These are phyloP conservation scores for Amblyopsis hoosieri DNA, from an alignment of 2,797 vertebrate genomes.

Conservation along the genomic window DNA sequence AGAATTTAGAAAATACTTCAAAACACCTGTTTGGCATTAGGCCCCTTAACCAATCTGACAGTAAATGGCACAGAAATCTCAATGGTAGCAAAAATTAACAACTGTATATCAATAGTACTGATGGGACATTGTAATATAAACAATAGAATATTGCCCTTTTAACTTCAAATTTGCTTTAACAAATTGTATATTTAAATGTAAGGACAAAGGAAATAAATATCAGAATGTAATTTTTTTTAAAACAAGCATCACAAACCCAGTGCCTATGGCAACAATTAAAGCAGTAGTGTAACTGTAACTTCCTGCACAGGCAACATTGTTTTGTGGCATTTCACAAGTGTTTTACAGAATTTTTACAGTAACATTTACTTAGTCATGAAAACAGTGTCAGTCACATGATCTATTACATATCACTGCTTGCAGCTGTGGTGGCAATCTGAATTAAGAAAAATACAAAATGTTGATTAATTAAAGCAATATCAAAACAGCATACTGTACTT, in stretches of 20 bases:
- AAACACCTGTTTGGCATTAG: conserved; percentile 55
- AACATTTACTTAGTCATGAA: not conserved
- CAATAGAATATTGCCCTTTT: conserved; percentile 56
- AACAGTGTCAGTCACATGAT: conserved; percentile 1
- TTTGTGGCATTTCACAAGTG: conserved; percentile 26
- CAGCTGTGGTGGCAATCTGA: conserved; percentile 30
- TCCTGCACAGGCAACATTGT: conserved; percentile 27
- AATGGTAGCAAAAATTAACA: conserved; percentile 6
- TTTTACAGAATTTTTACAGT: conserved; percentile 3
- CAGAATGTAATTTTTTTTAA: conserved; percentile 32
- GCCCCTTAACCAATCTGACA: conserved; percentile 30
- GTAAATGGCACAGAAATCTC: conserved; percentile 43
- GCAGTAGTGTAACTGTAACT: conserved; percentile 24
- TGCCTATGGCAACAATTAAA: conserved; percentile 50
- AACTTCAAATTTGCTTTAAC: conserved; percentile 26
- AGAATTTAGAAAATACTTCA: conserved; percentile 4
- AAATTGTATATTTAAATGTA: conserved; percentile 16
- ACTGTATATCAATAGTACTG: no score
- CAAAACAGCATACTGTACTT: conserved; percentile 57
- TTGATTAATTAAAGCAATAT: conserved; percentile 56
- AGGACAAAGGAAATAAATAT: conserved; percentile 35
- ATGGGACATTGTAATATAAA: not conserved
- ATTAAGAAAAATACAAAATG: conserved; percentile 47
- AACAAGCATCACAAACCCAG: conserved; percentile 44
- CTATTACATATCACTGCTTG: conserved; percentile 36